These are phyloP conservation scores for Atta texana DNA, from an alignment of 1,140 invertebrate genomes.

Conservation along the genomic window DNA sequence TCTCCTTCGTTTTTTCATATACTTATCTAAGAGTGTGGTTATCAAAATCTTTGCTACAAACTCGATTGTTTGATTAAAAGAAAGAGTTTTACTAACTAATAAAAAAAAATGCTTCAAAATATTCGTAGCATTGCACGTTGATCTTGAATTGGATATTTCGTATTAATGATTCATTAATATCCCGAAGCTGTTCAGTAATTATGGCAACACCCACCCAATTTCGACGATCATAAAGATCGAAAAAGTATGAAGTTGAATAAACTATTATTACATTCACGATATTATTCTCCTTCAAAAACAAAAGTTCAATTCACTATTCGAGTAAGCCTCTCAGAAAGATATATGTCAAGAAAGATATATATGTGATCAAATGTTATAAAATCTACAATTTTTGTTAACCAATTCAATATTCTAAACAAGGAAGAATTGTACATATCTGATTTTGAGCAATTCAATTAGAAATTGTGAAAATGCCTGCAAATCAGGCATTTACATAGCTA, in stretches of 20 bases:
- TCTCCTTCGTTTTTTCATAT: not conserved
- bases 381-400: not conserved
- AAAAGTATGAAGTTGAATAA: not conserved
- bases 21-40: not conserved
- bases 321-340: not conserved
- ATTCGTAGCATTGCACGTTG: no score
- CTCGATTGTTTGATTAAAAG: no score
- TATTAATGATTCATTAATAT: constrained; percentile 21
- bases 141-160: not conserved
- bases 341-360: not conserved
- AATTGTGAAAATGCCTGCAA: not conserved
- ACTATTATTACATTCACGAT: not conserved
- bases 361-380: not conserved
- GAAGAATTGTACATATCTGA: not conserved
- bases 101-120: no score
- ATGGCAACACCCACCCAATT: not conserved
- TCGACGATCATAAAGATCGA: not conserved
- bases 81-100: no score
- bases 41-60: no score
- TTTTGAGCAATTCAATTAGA: not conserved
- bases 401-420: not conserved
- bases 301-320: not conserved
- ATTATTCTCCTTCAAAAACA: not conserved
- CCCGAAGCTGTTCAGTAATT: not conserved
- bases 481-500: not conserved